Conservation (phyloP, 1,140 invertebrate species). For the Atta colombica region DNA sequence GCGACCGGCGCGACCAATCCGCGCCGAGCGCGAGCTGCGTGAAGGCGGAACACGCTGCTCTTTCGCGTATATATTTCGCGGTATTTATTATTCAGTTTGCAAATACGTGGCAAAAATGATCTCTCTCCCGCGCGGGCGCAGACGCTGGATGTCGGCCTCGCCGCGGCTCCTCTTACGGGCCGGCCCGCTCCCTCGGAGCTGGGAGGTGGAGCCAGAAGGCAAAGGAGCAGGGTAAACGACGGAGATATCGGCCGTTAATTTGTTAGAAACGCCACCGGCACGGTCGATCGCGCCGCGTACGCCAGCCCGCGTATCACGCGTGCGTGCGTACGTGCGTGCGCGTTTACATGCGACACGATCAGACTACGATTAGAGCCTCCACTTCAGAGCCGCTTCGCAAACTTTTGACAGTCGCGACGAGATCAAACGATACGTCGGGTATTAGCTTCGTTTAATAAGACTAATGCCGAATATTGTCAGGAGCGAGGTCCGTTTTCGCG, state of each 20-base stretch:
- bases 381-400: background rate
- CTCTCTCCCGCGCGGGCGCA: slow-evolving; percentile 75
- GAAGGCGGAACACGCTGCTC: slow-evolving; percentile 86
- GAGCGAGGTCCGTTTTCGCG: background rate
- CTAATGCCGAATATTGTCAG: background rate
- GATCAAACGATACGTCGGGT: background rate
- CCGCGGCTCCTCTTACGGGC: slow-evolving; percentile 31
- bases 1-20: slow-evolving; percentile 84
- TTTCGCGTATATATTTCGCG: slow-evolving; percentile 81
- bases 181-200: slow-evolving; percentile 33
- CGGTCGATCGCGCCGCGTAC: slow-evolving; percentile 67
- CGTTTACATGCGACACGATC: slow-evolving; percentile 8
- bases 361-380: background rate
- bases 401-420: background rate
- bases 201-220: slow-evolving; percentile 80
- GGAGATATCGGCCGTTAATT: slow-evolving; percentile 82
- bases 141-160: slow-evolving; percentile 56
- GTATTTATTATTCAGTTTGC: slow-evolving; percentile 87
- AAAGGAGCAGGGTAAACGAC: slow-evolving; percentile 68
- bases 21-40: slow-evolving; percentile 84
- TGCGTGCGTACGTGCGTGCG: background rate
- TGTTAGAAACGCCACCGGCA: slow-evolving; percentile 83
- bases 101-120: slow-evolving; percentile 87
- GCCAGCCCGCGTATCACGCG: background rate
- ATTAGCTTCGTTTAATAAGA: background rate